A percentile compares a stretch with the other conserved stretches of the same genome.
Evolutionary conservation across 37 sponge, comb jelly and placozoan species (phyloP).

Genomic region (Tethya wilhelma): DNA sequence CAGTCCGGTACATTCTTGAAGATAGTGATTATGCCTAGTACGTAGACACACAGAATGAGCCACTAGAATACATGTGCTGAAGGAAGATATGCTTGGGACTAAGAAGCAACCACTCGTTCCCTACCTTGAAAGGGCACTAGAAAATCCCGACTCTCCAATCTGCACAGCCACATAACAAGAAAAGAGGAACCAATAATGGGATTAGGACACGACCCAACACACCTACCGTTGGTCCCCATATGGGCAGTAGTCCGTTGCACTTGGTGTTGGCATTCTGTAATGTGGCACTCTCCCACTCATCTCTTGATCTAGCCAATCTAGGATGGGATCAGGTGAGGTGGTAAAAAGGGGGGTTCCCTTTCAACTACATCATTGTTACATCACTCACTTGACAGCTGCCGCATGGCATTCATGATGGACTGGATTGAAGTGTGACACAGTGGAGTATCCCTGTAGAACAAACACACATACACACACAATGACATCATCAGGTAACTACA

Average conservation of each 20-base stretch:
- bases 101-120: background rate
- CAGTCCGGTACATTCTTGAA: slow-evolving; percentile 78
- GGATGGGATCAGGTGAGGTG: too few species aligned
- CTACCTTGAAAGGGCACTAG: slow-evolving; percentile 67
- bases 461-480: slow-evolving; percentile 4
- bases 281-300: slow-evolving; percentile 96
- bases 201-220: background rate
- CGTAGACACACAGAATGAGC: too few species aligned
- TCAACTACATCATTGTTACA: background rate
- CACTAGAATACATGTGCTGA: too few species aligned
- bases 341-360: background rate
- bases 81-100: background rate
- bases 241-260: slow-evolving; percentile 91
- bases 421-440: slow-evolving; percentile 94
- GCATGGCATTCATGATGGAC: slow-evolving; percentile 94
- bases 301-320: slow-evolving; percentile 77
- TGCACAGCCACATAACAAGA: too few species aligned
- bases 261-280: slow-evolving; percentile 93
- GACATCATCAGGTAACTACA: background rate
- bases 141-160: slow-evolving; percentile 71
- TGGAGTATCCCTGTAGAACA: slow-evolving; percentile 62
- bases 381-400: slow-evolving; percentile 80
- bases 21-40: slow-evolving; percentile 71
- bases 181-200: too few species aligned
- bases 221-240: slow-evolving; percentile 99